Conservation (phyloP, 2,888 invertebrate species). For the Orchestes rusci region DNA sequence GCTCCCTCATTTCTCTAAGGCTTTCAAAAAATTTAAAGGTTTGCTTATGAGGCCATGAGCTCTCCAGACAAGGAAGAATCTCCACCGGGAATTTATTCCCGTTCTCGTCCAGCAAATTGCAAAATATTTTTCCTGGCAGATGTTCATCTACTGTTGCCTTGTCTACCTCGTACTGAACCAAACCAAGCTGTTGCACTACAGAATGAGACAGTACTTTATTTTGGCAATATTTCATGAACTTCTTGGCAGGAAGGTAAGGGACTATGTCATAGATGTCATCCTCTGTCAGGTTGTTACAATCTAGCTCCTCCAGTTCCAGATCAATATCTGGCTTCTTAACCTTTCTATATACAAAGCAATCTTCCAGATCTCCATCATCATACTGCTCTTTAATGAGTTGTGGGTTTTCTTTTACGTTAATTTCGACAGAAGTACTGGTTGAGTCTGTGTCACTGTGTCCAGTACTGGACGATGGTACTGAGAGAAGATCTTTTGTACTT, state of each 20-base stretch:
- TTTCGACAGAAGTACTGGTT: constrained; percentile 22
- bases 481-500: constrained; percentile 20
- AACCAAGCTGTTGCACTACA: constrained; percentile 52
- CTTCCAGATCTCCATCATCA: constrained; percentile 14
- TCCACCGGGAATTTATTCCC: constrained; percentile 50
- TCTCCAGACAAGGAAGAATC: constrained; percentile 62
- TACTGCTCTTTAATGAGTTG: constrained; percentile 27
- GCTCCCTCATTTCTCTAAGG: constrained; percentile 43
- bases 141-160: constrained; percentile 44
- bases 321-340: constrained; percentile 36
- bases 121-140: constrained; percentile 62
- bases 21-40: constrained; percentile 62
- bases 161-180: constrained; percentile 48
- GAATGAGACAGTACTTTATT: constrained; percentile 53
- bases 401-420: constrained; percentile 14
- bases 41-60: constrained; percentile 65
- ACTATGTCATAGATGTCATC: constrained; percentile 33
- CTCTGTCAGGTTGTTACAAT: constrained; percentile 26
- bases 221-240: constrained; percentile 64
- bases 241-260: constrained; percentile 55
- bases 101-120: constrained; percentile 38
- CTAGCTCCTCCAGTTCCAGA: constrained; percentile 27
- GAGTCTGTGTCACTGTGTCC: constrained; percentile 24
- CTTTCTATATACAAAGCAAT: constrained; percentile 37
- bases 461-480: constrained; percentile 21